Percentiles rank a stretch among this genome's conserved stretches.
phyloP scores from a whole-genome alignment of 2,113 vertebrate genomes.

The Ammodytes dubius region DNA sequence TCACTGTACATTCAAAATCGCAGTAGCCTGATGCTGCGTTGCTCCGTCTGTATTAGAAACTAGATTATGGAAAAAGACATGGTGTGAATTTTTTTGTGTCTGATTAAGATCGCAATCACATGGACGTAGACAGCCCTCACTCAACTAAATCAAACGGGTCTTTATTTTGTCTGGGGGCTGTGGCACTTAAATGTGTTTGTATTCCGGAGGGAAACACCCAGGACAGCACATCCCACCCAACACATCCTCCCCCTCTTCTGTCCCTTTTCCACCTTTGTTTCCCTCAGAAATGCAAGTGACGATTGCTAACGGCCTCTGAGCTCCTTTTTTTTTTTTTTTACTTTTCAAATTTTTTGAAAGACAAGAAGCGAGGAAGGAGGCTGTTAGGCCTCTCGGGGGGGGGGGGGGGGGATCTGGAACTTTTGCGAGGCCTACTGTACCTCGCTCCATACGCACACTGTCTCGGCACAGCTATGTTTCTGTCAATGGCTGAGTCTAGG shows the following conservation, averaged over 20 bases:
- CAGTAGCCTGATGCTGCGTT: constrained; percentile 15
- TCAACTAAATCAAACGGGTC: constrained; percentile 10
- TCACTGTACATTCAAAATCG: constrained; percentile 86
- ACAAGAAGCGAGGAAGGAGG: neutral
- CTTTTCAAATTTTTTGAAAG: constrained; percentile 3
- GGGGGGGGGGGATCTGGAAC: constrained; percentile 4
- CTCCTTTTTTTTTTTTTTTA: neutral
- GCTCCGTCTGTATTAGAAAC: neutral
- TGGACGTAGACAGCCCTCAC: neutral
- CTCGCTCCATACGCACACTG: neutral
- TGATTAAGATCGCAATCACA: neutral
- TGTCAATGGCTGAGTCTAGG: constrained; percentile 37
- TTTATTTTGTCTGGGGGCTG: constrained; percentile 20
- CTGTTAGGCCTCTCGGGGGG: constrained; percentile 23
- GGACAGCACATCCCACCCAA: constrained; percentile 36
- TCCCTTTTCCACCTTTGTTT: constrained; percentile 19
- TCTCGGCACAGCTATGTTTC: constrained; percentile 12
- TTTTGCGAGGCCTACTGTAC: constrained; percentile 14
- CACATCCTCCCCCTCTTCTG: constrained; percentile 33
- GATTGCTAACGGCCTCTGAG: constrained; percentile 8
- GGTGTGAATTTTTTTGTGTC: neutral
- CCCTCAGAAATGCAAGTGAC: constrained; percentile 26
- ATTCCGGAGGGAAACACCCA: constrained; percentile 25
- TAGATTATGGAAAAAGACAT: neutral
- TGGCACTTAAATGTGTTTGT: constrained; percentile 33